Evolutionary conservation across 1,140 invertebrate species (phyloP).

Genomic region (Psix sp.): DNA sequence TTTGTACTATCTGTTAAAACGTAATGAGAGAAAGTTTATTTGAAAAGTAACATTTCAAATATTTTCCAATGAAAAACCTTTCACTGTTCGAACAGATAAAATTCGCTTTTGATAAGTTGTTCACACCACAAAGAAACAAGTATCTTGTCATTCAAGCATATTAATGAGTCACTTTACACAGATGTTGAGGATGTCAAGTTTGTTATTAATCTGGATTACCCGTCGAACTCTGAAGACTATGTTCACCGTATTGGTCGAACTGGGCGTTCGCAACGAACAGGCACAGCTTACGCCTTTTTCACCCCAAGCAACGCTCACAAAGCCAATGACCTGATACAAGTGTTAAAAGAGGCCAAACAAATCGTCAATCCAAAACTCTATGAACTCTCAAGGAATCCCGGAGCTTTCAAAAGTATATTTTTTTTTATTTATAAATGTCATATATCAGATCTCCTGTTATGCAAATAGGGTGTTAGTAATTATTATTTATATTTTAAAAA

Average conservation of each 20-base stretch:
- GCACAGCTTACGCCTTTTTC: conserved; percentile 94
- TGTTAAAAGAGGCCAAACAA: conserved; percentile 85
- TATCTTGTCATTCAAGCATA: conserved; percentile 48
- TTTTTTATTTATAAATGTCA: neutral
- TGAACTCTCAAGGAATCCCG: conserved; percentile 73
- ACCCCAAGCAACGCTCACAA: conserved; percentile 87
- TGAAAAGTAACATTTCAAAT: too few species aligned
- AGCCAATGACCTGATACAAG: conserved; percentile 82
- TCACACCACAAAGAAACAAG: conserved; percentile 73
- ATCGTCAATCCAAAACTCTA: conserved; percentile 79
- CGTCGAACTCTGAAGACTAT: conserved; percentile 93
- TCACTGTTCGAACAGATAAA: conserved; percentile 14
- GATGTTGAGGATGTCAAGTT: conserved; percentile 95
- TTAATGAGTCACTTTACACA: conserved; percentile 72
- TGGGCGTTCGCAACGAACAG: conserved; percentile 87
- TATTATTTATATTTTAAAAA: too few species aligned
- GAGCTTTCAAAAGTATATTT: conserved; percentile 70
- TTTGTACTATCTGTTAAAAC: too few species aligned
- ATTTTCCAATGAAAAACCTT: conserved; percentile 6
- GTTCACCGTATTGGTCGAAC: conserved; percentile 94
- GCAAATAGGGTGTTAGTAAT: too few species aligned
- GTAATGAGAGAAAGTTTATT: too few species aligned
- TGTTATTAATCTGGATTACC: conserved; percentile 96
- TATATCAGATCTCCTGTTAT: too few species aligned
- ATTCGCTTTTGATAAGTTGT: conserved; percentile 71